Evolutionary conservation across 2,797 vertebrate genomes (phyloP).

Genomic region (Hypotaenidia philippensis): DNA sequence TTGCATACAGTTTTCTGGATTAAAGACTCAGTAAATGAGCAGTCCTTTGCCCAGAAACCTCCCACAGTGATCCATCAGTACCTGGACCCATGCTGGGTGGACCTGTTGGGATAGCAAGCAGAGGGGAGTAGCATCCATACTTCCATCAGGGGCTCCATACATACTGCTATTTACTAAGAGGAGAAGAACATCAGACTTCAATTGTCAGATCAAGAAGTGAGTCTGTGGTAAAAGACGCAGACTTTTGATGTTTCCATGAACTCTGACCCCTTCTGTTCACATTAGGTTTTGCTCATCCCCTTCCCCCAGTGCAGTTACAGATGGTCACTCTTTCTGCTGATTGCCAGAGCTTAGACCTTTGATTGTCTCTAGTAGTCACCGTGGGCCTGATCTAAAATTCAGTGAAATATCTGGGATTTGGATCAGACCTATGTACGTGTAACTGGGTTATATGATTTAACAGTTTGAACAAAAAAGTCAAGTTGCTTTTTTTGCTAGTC

Average conservation of each 20-base stretch:
- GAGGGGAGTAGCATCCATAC: accelerated
- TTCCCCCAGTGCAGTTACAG: not conserved
- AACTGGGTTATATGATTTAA: not conserved
- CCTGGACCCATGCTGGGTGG: not conserved
- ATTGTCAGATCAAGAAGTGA: not conserved
- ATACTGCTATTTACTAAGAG: not conserved
- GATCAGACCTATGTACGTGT: not conserved
- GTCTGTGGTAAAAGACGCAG: not conserved
- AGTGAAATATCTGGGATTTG: not conserved
- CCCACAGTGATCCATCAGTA: not conserved
- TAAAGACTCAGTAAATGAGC: not conserved
- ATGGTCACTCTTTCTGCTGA: not conserved
- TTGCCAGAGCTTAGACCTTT: not conserved
- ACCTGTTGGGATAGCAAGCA: not conserved
- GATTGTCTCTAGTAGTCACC: not conserved
- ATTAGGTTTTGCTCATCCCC: not conserved
- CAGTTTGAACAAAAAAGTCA: not conserved
- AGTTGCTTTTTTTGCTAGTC: not conserved
- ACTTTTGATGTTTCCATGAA: not conserved
- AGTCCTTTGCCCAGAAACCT: not conserved
- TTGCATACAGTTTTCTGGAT: not conserved
- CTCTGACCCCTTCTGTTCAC: not conserved
- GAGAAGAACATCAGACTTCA: not conserved
- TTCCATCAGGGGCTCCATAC: not conserved
- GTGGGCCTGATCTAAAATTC: not conserved